Evolutionary conservation across 2,888 invertebrate genomes (phyloP), one percentile per base, ranked within the genome.

Genomic region (Prenolepis imparis): DNA sequence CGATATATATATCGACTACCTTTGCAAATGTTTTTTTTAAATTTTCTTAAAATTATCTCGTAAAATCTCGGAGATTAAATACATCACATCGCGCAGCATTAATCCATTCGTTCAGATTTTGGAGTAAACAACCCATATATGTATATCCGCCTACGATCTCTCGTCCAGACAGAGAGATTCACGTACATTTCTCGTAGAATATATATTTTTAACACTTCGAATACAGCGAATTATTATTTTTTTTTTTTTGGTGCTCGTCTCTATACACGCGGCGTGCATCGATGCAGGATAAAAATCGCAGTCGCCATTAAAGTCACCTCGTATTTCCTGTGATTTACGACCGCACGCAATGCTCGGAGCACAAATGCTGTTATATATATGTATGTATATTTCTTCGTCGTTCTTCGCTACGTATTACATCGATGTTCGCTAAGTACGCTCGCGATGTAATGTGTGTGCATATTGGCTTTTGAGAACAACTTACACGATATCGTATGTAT

Each of bases 241-340:
- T 84, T 64, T 64, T 81, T 82, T 64, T 82, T 32, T 28, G 28
- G 52, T 57, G 36, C 12, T 55, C 39, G 59, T 72, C 66, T 41
- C 52, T n/a, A 48, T 36, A 39, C 39, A 61, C 39, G 74, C 75
- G 18, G 81, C n/a, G 67, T 84, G 24, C 84, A 66, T 74, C 84
- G 84, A 48, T 78, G 57, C 70, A 78, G 84, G 82, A 90, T 90
- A 90, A 90, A 90, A 90, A 90, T 90, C 86, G 64, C 87, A 55
- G 63, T 81, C 39, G 72, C 88, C 89, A 88, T 90, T 90, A 90
- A 90, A 90, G 89, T 89, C 87, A 82, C 84, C 90, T 87, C 90
- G 85, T 90, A 90, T 88, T 90, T 84, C 82, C 87, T 75, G 83
- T 90, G 90, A 90, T 90, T 90, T 90, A 90, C 84, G 87, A 82